These are phyloP conservation scores for Leucoraja erinaceus DNA, from an alignment of 2,113 vertebrate genomes.

Conservation along the genomic window DNA sequence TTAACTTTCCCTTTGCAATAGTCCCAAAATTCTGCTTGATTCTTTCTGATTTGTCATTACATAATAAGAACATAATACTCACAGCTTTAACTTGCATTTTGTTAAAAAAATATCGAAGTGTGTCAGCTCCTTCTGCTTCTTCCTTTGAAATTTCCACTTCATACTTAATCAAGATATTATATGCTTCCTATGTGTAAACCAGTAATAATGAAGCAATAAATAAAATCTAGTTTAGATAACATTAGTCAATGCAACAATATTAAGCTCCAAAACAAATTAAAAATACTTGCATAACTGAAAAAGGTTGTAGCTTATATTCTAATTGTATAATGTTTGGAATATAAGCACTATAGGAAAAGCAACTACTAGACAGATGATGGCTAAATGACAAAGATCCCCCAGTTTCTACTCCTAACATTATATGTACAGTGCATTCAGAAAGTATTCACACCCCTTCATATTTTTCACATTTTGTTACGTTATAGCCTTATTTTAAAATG, in stretches of 20 bases:
- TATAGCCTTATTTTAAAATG: no score
- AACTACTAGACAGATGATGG: not conserved
- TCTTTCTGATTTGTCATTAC: not conserved
- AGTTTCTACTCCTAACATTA: not conserved
- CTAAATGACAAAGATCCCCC: not conserved
- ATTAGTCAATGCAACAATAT: not conserved
- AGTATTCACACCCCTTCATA: no score
- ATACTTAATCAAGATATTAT: slow-evolving; percentile 62
- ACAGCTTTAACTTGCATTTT: slow-evolving; percentile 66
- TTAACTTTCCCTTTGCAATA: not conserved
- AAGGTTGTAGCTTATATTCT: not conserved
- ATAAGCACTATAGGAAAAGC: not conserved
- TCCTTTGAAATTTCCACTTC: slow-evolving; percentile 64
- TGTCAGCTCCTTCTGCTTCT: slow-evolving; percentile 65
- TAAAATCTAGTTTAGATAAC: not conserved
- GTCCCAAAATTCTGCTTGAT: not conserved
- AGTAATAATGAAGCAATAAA: not conserved
- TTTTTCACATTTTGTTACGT: no score
- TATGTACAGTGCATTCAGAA: not conserved
- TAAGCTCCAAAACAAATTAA: not conserved
- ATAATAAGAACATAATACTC: slow-evolving; percentile 47
- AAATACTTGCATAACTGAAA: not conserved
- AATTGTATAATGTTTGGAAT: not conserved
- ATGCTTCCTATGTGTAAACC: slow-evolving; percentile 65
- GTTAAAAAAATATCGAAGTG: slow-evolving; percentile 62